phyloP scores from a whole-genome alignment of 2,113 vertebrate genomes.

The Urocynchramus pylzowi region DNA sequence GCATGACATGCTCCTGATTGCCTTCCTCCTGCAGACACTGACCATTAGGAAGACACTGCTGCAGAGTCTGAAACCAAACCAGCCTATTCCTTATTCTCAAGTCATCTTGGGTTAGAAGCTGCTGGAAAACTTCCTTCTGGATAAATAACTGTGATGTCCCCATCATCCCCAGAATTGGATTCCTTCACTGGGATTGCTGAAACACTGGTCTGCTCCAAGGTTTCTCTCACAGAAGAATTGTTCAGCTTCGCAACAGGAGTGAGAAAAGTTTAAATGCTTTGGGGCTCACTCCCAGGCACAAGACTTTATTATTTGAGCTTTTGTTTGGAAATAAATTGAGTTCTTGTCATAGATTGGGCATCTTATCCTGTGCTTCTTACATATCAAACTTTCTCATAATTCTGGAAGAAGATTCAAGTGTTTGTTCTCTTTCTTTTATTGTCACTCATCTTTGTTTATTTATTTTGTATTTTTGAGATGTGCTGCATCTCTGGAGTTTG shows the following conservation, averaged over 20 bases:
- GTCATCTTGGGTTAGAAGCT: not conserved
- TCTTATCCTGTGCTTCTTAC: not conserved
- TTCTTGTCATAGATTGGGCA: not conserved
- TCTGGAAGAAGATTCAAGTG: not conserved
- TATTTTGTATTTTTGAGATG: constrained; percentile 34
- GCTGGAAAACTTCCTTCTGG: not conserved
- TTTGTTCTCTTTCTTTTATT: not conserved
- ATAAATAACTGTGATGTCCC: not conserved
- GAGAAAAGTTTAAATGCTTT: not conserved
- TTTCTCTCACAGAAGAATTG: not conserved
- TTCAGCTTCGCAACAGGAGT: not conserved
- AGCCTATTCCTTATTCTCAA: not conserved
- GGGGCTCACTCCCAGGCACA: not conserved
- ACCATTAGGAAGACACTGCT: not conserved
- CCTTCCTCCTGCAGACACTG: not conserved
- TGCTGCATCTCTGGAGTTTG: constrained; percentile 4
- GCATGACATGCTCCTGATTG: not conserved
- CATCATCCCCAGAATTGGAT: not conserved
- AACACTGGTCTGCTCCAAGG: not conserved
- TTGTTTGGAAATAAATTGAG: constrained; percentile 41
- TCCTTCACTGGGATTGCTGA: not conserved
- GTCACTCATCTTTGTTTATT: not conserved
- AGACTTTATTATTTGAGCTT: not conserved
- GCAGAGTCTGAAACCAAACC: not conserved
- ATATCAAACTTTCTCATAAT: not conserved